Evolutionary conservation across 2,888 invertebrate genomes (phyloP).

Genomic region (Bedellia somnulentella): DNA sequence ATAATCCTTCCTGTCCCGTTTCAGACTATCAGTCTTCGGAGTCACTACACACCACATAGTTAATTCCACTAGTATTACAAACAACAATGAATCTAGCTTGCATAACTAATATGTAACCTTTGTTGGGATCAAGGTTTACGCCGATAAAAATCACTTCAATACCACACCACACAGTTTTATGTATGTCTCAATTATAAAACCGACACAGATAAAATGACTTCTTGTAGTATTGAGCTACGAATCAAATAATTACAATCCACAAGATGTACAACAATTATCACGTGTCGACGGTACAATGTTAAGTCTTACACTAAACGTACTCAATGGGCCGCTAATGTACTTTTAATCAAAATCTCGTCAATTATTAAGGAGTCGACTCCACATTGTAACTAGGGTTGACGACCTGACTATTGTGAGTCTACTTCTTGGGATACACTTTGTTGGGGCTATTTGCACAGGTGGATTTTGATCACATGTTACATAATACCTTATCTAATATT

Average conservation of each 20-base stretch:
- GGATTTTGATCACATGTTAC: slow-evolving; percentile 13
- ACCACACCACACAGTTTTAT: too few relatives aligned
- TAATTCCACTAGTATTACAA: slow-evolving; percentile 19
- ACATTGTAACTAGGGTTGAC: slow-evolving; percentile 17
- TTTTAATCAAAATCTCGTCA: slow-evolving; percentile 16
- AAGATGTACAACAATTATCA: slow-evolving; percentile 16
- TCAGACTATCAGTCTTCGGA: slow-evolving; percentile 21
- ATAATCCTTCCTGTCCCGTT: slow-evolving; percentile 33
- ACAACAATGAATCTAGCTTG: slow-evolving; percentile 14
- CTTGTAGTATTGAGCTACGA: too few relatives aligned
- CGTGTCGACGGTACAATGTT: slow-evolving; percentile 33
- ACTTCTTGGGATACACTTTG: neutral
- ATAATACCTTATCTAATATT: too few relatives aligned
- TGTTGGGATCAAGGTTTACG: slow-evolving; percentile 22
- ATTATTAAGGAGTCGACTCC: neutral
- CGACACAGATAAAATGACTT: too few relatives aligned
- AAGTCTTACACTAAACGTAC: slow-evolving; percentile 28
- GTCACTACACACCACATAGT: slow-evolving; percentile 16
- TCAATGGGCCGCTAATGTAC: slow-evolving; percentile 26
- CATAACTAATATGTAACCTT: slow-evolving; percentile 14
- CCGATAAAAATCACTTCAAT: too few relatives aligned
- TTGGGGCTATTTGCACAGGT: slow-evolving; percentile 15
- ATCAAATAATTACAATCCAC: too few relatives aligned
- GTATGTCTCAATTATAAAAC: too few relatives aligned
- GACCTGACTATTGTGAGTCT: slow-evolving; percentile 9